These are phyloP conservation scores for Trichosurus vulpecula DNA, from an alignment of 2,797 vertebrate species.

Conservation along the genomic window DNA sequence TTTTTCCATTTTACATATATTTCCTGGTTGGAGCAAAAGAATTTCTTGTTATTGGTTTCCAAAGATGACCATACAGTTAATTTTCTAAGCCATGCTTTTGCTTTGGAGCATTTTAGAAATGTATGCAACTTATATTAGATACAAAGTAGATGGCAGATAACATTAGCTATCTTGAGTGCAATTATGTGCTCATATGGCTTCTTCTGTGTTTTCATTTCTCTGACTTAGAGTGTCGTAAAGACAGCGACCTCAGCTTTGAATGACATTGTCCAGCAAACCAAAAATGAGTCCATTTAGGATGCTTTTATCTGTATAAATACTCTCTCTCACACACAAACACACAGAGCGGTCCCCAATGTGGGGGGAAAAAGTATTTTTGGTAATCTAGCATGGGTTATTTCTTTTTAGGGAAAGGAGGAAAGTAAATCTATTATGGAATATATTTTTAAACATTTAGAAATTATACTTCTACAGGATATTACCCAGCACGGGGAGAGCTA, in stretches of 20 bases:
- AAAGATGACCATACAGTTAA: background rate
- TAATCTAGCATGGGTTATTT: background rate
- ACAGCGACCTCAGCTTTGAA: background rate
- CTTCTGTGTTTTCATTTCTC: background rate
- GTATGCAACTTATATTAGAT: background rate
- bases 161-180: background rate
- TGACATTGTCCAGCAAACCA: background rate
- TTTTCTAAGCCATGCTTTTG: background rate
- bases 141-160: background rate
- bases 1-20: background rate
- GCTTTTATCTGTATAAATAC: background rate
- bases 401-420: background rate
- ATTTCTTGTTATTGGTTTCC: background rate
- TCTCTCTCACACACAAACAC: background rate
- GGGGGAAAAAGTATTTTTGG: background rate
- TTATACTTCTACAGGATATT: conserved; percentile 2
- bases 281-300: background rate
- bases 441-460: background rate
- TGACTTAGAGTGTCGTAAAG: background rate
- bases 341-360: background rate
- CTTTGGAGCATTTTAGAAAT: background rate
- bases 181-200: background rate
- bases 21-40: conserved; percentile 42
- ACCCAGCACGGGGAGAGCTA: conserved; percentile 20
- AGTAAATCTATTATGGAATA: background rate